These are phyloP conservation scores for Syncerus caffer DNA, from an alignment of 2,797 vertebrate genomes.

Conservation along the genomic window DNA sequence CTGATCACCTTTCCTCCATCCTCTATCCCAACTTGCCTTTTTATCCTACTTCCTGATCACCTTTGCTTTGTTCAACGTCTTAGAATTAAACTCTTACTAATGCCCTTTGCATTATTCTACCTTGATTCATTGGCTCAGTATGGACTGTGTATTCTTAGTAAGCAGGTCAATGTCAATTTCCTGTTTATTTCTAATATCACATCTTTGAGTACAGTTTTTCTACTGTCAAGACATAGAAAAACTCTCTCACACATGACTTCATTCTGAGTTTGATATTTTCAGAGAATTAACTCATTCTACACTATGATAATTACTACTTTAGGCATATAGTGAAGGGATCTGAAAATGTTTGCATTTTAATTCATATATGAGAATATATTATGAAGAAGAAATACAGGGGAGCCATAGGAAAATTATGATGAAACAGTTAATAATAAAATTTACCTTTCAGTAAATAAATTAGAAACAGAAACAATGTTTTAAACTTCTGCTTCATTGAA, in stretches of 20 bases:
- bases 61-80: background rate
- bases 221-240: background rate
- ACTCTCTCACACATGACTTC: background rate
- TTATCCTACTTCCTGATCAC: background rate
- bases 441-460: background rate
- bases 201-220: background rate
- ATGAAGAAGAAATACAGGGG: background rate
- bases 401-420: background rate
- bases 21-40: background rate
- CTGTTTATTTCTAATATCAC: background rate
- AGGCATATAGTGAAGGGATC: background rate
- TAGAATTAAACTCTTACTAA: background rate
- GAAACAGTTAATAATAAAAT: background rate
- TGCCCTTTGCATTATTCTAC: background rate
- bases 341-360: constrained; percentile 51
- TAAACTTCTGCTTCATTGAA: background rate
- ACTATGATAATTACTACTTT: constrained; percentile 8
- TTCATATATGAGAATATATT: constrained; percentile 44
- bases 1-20: background rate
- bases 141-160: background rate
- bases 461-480: background rate
- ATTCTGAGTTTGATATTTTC: background rate
- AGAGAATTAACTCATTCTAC: background rate
- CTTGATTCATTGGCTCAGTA: background rate
- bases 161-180: background rate